A percentile compares a stretch with the other conserved stretches of the same genome.
Evolutionary conservation across 2,797 vertebrate genomes (phyloP).

Genomic region (Artibeus jamaicensis): DNA sequence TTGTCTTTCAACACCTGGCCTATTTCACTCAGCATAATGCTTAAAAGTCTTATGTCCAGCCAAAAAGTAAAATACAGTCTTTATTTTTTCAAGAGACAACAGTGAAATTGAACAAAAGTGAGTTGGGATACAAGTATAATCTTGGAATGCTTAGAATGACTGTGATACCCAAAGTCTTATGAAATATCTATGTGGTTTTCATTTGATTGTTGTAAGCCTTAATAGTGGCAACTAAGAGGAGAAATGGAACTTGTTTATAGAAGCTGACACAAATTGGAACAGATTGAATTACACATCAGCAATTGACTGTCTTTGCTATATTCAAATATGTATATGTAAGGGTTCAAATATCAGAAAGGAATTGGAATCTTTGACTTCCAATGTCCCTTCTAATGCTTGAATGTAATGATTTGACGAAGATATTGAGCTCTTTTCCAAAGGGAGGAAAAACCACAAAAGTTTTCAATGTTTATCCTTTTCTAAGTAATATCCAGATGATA

Average conservation of each 20-base stretch:
- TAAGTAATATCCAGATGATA: background rate
- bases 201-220: background rate
- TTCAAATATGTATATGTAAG: background rate
- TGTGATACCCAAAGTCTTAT: background rate
- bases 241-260: background rate
- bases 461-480: background rate
- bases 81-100: background rate
- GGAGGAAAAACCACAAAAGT: background rate
- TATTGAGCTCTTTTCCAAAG: background rate
- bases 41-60: background rate
- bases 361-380: background rate
- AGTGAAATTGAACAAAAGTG: background rate
- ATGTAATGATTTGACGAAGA: background rate
- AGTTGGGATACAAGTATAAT: background rate
- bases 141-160: background rate
- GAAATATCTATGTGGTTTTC: background rate
- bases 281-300: background rate
- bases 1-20: no score
- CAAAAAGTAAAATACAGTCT: background rate
- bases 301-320: background rate
- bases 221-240: background rate
- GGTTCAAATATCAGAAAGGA: background rate
- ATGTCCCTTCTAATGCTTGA: background rate
- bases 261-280: background rate
- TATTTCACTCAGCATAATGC: no score